Evolutionary conservation across 1,140 invertebrate genomes (phyloP).

Genomic region (Pseudomyrmex dendroicus): DNA sequence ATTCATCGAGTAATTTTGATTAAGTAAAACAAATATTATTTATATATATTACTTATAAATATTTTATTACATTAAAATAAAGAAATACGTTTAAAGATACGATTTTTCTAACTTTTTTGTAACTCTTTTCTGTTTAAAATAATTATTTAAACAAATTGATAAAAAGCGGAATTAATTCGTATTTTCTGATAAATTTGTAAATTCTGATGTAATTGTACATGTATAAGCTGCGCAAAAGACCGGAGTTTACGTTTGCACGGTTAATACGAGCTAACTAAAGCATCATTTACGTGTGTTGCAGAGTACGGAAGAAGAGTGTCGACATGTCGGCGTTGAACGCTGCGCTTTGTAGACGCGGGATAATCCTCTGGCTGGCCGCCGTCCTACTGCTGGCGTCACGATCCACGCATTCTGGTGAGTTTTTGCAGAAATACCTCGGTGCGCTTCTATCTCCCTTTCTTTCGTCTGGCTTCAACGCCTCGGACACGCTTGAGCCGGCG

Average conservation of each 20-base stretch:
- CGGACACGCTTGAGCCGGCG: conserved; percentile 39
- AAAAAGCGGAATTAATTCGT: too few species aligned
- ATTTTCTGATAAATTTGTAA: background rate
- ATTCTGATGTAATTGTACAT: background rate
- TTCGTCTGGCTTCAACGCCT: conserved; percentile 51
- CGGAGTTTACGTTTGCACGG: conserved; percentile 1
- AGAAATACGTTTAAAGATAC: too few species aligned
- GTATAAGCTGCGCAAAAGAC: background rate
- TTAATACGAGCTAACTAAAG: conserved; percentile 41
- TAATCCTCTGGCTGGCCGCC: conserved; percentile 79
- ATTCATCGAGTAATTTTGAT: background rate
- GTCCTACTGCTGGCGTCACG: conserved; percentile 78
- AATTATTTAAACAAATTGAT: too few species aligned
- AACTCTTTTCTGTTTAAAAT: background rate
- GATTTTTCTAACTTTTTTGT: too few species aligned
- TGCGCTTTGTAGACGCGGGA: conserved; percentile 83
- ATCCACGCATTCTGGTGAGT: conserved; percentile 81
- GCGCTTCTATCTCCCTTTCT: conserved; percentile 40
- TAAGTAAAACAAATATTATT: background rate
- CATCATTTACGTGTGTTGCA: conserved; percentile 73
- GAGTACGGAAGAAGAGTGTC: conserved; percentile 80
- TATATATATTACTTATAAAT: too few species aligned
- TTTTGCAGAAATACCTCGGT: conserved; percentile 38
- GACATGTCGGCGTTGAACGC: conserved; percentile 83
- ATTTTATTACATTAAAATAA: background rate